Evolutionary conservation across 2,113 vertebrate genomes (phyloP).

Genomic region (Gallinago undulata): DNA sequence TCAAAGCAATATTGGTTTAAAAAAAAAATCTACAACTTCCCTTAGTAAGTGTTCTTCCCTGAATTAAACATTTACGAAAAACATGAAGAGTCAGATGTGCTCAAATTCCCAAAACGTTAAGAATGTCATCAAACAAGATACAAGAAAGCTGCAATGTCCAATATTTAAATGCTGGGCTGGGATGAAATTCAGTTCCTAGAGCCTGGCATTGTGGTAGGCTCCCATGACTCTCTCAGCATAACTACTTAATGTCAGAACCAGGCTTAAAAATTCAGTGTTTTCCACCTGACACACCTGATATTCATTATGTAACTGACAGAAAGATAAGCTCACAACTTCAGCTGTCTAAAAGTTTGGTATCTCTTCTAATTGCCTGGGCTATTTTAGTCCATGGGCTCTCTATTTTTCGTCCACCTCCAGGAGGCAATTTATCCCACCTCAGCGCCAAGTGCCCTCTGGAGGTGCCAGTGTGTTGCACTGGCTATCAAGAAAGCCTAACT

Average conservation of each 20-base stretch:
- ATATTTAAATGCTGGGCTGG: not conserved
- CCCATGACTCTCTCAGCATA: not conserved
- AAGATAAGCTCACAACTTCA: not conserved
- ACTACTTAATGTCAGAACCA: not conserved
- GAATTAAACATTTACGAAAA: not conserved
- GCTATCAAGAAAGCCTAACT: not conserved
- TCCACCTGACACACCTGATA: not conserved
- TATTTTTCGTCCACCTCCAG: not conserved
- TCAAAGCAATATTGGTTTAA: not conserved
- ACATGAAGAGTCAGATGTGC: not conserved
- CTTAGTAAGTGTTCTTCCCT: not conserved
- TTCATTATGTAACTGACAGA: not conserved
- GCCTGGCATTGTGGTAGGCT: not conserved
- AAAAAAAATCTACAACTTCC: not conserved
- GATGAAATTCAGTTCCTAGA: not conserved
- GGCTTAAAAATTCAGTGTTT: not conserved
- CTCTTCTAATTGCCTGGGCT: not conserved
- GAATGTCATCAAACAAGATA: not conserved
- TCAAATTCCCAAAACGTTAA: not conserved
- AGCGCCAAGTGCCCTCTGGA: not conserved
- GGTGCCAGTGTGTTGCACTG: not conserved
- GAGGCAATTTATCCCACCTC: not conserved
- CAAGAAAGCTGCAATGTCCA: not conserved
- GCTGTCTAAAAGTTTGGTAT: not conserved
- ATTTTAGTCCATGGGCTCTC: not conserved